Evolutionary conservation across 2,888 invertebrate genomes (phyloP).

Genomic region (Limnephilus lunatus): DNA sequence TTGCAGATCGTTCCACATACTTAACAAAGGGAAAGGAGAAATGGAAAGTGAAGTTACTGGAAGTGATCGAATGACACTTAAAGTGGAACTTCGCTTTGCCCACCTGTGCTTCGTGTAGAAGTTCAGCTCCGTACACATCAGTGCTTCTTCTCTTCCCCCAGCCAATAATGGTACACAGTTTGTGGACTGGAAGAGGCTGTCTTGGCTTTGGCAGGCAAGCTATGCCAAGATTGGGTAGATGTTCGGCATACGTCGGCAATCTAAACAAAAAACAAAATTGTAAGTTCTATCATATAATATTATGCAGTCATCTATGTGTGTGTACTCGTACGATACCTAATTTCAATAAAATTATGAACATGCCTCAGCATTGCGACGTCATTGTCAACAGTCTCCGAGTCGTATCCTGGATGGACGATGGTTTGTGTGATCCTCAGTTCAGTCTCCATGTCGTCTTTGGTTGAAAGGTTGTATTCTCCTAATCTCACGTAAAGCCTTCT

Average conservation of each 20-base stretch:
- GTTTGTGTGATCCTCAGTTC: conserved; percentile 86
- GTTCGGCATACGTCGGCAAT: conserved; percentile 69
- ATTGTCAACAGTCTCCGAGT: conserved; percentile 93
- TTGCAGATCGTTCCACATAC: too few relatives aligned
- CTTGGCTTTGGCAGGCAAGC: conserved; percentile 89
- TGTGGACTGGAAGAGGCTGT: conserved; percentile 81
- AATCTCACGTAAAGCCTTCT: conserved; percentile 87
- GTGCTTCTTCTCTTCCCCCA: conserved; percentile 92
- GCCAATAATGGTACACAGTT: conserved; percentile 90
- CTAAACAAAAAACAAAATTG: conserved; percentile 67
- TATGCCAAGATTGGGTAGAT: conserved; percentile 47
- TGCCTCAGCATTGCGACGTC: conserved; percentile 92
- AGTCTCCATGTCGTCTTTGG: conserved; percentile 86
- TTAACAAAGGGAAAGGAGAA: neutral
- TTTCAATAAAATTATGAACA: conserved; percentile 53
- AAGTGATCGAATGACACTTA: neutral
- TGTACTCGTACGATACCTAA: neutral
- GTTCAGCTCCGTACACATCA: conserved; percentile 88
- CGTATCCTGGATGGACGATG: conserved; percentile 90
- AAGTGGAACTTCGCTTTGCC: conserved; percentile 37
- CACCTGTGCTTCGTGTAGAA: conserved; percentile 92
- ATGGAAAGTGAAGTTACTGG: neutral
- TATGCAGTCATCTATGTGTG: neutral
- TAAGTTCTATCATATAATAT: neutral
- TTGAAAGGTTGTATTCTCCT: conserved; percentile 90